These are phyloP conservation scores for Diploptera punctata DNA, from an alignment of 2,888 invertebrate genomes.

Conservation along the genomic window DNA sequence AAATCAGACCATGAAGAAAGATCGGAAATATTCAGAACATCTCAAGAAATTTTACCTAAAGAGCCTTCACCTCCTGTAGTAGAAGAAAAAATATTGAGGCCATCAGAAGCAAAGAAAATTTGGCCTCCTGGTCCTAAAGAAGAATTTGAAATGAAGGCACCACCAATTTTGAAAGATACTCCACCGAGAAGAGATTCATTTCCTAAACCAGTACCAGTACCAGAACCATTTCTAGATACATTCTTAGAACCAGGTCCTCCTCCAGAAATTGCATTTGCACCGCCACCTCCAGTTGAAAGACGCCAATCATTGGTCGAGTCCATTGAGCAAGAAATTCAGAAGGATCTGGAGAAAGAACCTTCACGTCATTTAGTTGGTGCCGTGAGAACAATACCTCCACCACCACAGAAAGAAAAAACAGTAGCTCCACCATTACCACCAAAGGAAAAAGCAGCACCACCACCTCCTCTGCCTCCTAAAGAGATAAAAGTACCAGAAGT, in stretches of 20 bases:
- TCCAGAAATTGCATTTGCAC: conserved; percentile 70
- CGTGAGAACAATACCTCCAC: conserved; percentile 62
- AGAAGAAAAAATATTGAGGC: conserved; percentile 55
- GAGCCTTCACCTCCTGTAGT: conserved; percentile 47
- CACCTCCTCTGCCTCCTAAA: conserved; percentile 54
- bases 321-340: conserved; percentile 59
- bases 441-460: conserved; percentile 45
- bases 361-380: conserved; percentile 61
- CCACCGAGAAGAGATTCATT: conserved; percentile 19
- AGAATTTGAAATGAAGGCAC: conserved; percentile 58
- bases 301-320: conserved; percentile 63
- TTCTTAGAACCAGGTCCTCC: conserved; percentile 70
- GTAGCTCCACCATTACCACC: conserved; percentile 55
- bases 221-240: conserved; percentile 44
- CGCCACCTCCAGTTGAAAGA: conserved; percentile 57
- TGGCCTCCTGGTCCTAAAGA: conserved; percentile 56
- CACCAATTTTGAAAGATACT: conserved; percentile 57
- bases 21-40: conserved; percentile 6
- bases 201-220: conserved; percentile 24
- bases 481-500: conserved; percentile 47
- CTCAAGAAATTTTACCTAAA: not conserved
- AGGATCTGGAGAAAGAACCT: conserved; percentile 61
- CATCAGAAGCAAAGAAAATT: conserved; percentile 58
- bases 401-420: conserved; percentile 43
- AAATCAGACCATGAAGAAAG: conserved; percentile 34